These are phyloP conservation scores for Peromyscus nudipes DNA, from an alignment of 2,797 vertebrate species.

Conservation along the genomic window DNA sequence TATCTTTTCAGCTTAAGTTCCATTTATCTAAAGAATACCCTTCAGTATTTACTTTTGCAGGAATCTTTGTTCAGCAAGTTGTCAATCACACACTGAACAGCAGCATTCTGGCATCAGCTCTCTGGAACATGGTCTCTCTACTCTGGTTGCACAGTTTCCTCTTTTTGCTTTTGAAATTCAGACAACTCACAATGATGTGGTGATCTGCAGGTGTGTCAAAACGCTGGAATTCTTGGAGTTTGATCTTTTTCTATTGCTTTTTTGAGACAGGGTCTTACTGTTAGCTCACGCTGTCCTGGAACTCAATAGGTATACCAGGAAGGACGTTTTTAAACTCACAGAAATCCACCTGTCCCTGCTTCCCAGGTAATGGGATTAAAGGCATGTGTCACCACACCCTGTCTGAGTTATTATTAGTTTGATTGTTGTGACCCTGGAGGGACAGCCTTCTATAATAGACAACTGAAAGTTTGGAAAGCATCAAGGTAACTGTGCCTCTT, in stretches of 20 bases:
- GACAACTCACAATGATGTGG: neutral
- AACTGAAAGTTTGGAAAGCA: neutral
- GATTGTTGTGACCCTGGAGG: neutral
- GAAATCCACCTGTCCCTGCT: neutral
- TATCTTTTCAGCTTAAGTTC: neutral
- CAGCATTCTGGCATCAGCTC: neutral
- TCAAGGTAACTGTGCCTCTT: neutral
- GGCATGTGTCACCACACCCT: too few relatives aligned
- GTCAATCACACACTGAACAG: too few relatives aligned
- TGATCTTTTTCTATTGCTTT: neutral
- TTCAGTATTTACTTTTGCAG: neutral
- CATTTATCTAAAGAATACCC: neutral
- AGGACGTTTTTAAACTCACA: neutral
- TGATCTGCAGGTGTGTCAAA: neutral
- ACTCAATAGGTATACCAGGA: neutral
- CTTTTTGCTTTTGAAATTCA: neutral
- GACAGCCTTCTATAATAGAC: neutral
- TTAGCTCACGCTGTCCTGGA: neutral
- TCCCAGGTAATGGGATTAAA: neutral
- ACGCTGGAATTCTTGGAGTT: neutral
- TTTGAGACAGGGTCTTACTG: neutral
- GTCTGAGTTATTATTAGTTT: neutral
- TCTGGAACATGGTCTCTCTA: neutral
- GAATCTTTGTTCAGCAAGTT: neutral
- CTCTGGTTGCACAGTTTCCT: neutral